These are phyloP conservation scores for Cantharis lateralis DNA, from an alignment of 2,888 invertebrate genomes.

Conservation along the genomic window DNA sequence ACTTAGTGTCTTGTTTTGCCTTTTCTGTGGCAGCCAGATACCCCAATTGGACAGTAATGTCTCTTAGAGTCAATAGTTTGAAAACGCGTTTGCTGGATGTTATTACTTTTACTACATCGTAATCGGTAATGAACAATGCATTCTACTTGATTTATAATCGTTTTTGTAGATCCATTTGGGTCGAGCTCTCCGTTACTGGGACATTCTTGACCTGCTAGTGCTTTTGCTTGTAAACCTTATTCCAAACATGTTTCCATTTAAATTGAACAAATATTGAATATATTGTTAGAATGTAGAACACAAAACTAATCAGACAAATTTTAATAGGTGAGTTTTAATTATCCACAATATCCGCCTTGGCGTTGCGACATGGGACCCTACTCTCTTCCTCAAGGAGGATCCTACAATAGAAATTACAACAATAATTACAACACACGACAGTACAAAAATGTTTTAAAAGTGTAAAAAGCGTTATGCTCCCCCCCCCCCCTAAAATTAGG, in stretches of 20 bases:
- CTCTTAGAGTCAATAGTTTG: too few relatives aligned
- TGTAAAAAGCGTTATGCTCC: slow-evolving; percentile 41
- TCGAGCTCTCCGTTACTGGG: too few relatives aligned
- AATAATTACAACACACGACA: slow-evolving; percentile 51
- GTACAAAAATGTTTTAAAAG: slow-evolving; percentile 53
- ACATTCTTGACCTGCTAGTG: neutral
- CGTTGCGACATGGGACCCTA: slow-evolving; percentile 51
- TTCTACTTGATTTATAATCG: too few relatives aligned
- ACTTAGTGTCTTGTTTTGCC: too few relatives aligned
- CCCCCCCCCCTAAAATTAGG: slow-evolving; percentile 35
- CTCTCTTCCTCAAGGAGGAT: slow-evolving; percentile 38
- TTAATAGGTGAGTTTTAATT: slow-evolving; percentile 50
- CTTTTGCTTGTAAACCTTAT: neutral
- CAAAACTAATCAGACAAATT: neutral
- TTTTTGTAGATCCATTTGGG: too few relatives aligned
- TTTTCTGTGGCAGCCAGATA: too few relatives aligned
- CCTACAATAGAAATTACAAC: slow-evolving; percentile 48
- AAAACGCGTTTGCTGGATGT: too few relatives aligned
- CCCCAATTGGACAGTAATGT: too few relatives aligned
- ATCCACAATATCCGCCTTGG: slow-evolving; percentile 48
- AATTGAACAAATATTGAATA: neutral
- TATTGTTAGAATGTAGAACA: neutral
- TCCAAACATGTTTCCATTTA: neutral
- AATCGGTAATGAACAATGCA: too few relatives aligned
- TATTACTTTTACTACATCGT: too few relatives aligned